Evolutionary conservation across 2,797 vertebrate genomes (phyloP), one percentile per base, ranked within the genome.

Genomic region (Psittacula echo): DNA sequence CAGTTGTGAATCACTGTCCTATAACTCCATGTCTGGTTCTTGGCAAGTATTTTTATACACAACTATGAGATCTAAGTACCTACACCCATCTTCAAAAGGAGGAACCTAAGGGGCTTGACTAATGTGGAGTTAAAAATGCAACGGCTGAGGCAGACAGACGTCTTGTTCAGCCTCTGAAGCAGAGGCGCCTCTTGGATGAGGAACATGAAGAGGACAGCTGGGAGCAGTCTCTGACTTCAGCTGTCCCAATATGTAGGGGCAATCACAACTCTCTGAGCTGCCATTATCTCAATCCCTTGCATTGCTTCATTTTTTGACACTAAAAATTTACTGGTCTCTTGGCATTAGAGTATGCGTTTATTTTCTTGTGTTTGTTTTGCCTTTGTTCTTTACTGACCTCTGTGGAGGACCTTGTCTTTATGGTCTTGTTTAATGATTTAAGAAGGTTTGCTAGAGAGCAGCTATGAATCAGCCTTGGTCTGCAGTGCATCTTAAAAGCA

Each of bases 1-100:
- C 68, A 82, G 39, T 77, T 83, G 83, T 96, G 94, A 96, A 90
- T 94, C 95, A 94, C 45, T 92, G 88, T 81, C 67, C 61, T 74
- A 53, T 90, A 95, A 94, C 65, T 92, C 65, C 39, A 2, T 26
- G 65, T 90, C 92, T 95, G 75, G 39, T 50, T 96, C 68, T 92
- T 83, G 37, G 61, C 71, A 53, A 71, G 84, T 93, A 85, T 77
- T 95, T 96, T 95, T 74, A 64, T 60, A 90, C 23, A 60, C 54
- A 88, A 24, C 47, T 73, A 56, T 72, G 54, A 92, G 85, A 66
- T 39, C 6, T 41, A 66, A 78, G 62, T 51, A 76, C 77, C 47
- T 89, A 94, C 41, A 64, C 20, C 45, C 67, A 10, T 30, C 78
- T 96, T 95, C 86, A 96, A 92, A 97, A 94, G 90, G 32, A 90